Conservation (phyloP, 1,140 invertebrate genomes). For the Notospermus geniculatus region DNA sequence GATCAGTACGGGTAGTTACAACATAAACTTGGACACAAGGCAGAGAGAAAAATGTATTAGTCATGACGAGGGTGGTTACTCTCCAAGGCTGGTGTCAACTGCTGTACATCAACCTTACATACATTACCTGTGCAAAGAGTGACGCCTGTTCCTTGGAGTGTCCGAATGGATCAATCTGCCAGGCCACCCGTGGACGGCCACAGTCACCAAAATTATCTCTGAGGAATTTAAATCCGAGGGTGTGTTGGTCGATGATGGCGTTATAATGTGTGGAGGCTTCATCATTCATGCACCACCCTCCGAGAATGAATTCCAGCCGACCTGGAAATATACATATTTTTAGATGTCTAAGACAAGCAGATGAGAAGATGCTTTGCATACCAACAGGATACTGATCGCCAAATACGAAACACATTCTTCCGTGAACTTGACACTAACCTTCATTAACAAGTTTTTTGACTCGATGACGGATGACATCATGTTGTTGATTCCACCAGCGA, state of each 20-base stretch:
- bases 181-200: constrained; percentile 75
- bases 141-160: constrained; percentile 84
- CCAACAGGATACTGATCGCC: too few species aligned
- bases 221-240: constrained; percentile 64
- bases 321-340: too few species aligned
- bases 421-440: too few species aligned
- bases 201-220: constrained; percentile 82
- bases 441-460: constrained; percentile 51
- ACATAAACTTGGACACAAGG: neutral
- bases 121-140: constrained; percentile 75
- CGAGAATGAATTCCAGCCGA: constrained; percentile 79
- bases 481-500: constrained; percentile 84
- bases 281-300: constrained; percentile 91
- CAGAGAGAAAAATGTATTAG: too few species aligned
- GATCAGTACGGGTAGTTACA: neutral
- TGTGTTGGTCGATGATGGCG: constrained; percentile 89
- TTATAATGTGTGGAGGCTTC: constrained; percentile 90
- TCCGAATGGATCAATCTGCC: constrained; percentile 94
- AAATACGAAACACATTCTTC: too few species aligned
- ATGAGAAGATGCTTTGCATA: too few species aligned
- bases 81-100: too few species aligned
- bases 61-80: too few species aligned
- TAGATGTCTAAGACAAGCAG: too few species aligned
- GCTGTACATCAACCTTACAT: too few species aligned
- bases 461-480: constrained; percentile 59